Evolutionary conservation across 2,888 invertebrate species (phyloP), one percentile per base, ranked within the genome.

Genomic region (Lycocerus yunnanus): DNA sequence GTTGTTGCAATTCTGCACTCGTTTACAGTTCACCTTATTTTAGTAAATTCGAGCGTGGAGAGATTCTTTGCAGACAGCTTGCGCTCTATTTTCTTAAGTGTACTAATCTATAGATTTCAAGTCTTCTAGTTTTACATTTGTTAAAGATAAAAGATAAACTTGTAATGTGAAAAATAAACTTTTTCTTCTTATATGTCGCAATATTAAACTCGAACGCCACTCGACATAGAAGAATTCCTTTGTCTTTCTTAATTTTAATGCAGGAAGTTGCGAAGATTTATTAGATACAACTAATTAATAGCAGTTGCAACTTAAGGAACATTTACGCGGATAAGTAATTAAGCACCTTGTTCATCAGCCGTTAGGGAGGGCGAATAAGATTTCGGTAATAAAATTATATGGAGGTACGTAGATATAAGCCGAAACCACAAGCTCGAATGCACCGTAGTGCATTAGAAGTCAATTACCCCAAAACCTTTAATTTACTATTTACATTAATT

Each of bases 1-100:
- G 59, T 58, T 66, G 15, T 66, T 70, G 66, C 58, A 71, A 71
- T 71, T 71, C 66, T n/a, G 58, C 16, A 63, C 15, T 18, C 14
- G 63, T 70, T 63, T 58, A 21, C 11, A 24, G 66, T 58, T 71
- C 58, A 15, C 21, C 59, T 71, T 66, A 58, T 43, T 43, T n/a
- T 18, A 27, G 15, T 66, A 66, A 15, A 66, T 24, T 24, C 15
- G 15, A 66, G 13, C 61, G 61, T 63, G 61, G 20, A 20, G 20
- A 20, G 18, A 63, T 63, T 63, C 20, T 18, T 16, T 63, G 2
- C 10, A 63, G 18, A 63, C 61, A 18, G 61, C 20, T 63, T 18
- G 16, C 61, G 18, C 20, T 63, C n/a, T n/a, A 63, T 16, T 18
- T 63, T 18, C 61, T 18, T 63, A 63, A 63, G 20, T 20, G 18